A percentile compares a stretch with the other conserved stretches of the same genome.
phyloP scores from a whole-genome alignment of 1,140 invertebrate genomes.

The Drosophila nikananu region DNA sequence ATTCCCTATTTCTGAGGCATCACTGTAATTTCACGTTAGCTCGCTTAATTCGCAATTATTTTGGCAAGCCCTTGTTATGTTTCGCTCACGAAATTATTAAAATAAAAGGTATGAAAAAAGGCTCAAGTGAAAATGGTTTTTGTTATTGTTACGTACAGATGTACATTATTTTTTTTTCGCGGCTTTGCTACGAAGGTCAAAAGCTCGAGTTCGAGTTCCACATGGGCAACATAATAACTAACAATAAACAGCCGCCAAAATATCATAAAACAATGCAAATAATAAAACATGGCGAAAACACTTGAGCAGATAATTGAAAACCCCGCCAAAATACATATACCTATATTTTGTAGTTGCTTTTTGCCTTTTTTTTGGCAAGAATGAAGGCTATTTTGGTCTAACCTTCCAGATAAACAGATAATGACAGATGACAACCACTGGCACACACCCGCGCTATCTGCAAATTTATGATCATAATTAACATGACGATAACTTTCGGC shows the following conservation, averaged over 20 bases:
- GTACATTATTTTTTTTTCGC: conserved; percentile 13
- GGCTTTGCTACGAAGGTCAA: conserved; percentile 33
- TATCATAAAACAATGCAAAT: conserved; percentile 70
- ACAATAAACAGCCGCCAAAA: conserved; percentile 48
- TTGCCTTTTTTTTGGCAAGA: conserved; percentile 27
- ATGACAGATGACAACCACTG: conserved; percentile 37
- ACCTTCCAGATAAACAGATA: conserved; percentile 40
- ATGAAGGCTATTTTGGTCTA: conserved; percentile 45
- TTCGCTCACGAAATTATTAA: conserved; percentile 19
- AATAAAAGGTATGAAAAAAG: conserved; percentile 18
- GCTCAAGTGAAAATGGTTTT: conserved; percentile 26
- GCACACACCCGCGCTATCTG: conserved; percentile 23
- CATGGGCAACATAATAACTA: conserved; percentile 41
- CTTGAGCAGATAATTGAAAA: conserved; percentile 70
- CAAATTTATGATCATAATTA: conserved; percentile 62
- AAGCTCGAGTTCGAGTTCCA: conserved; percentile 10
- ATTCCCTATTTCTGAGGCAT: background rate
- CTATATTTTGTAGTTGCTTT: conserved; percentile 5
- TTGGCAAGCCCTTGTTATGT: conserved; percentile 29
- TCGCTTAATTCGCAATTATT: conserved; percentile 22
- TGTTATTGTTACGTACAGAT: conserved; percentile 22
- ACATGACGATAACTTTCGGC: conserved; percentile 58
- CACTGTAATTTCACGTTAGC: conserved; percentile 24
- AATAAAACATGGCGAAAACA: conserved; percentile 58
- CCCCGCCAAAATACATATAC: conserved; percentile 26